Evolutionary conservation across 1,140 invertebrate genomes (phyloP).

Genomic region (Lepidurus arcticus): DNA sequence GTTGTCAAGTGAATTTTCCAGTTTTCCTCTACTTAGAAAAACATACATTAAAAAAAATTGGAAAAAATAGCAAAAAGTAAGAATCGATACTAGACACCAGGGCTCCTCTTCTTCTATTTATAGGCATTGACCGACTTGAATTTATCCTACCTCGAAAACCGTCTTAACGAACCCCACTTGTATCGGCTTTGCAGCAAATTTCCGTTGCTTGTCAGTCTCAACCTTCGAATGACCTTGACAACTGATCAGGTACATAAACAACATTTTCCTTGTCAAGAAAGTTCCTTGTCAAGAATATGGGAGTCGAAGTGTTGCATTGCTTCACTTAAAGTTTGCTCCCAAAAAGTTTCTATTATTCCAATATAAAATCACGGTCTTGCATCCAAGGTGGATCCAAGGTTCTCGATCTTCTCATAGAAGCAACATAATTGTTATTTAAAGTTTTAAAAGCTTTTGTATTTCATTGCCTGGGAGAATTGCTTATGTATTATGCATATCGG

Average conservation of each 20-base stretch:
- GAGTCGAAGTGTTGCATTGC: too few relatives aligned
- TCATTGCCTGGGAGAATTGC: too few relatives aligned
- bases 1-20: constrained; percentile 40
- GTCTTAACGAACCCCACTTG: constrained; percentile 40
- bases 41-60: not conserved
- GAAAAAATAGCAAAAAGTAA: not conserved
- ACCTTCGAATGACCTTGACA: constrained; percentile 42
- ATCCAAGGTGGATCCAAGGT: too few relatives aligned
- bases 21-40: constrained; percentile 13
- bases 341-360: too few relatives aligned
- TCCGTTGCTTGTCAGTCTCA: constrained; percentile 37
- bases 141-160: constrained; percentile 38
- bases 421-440: too few relatives aligned
- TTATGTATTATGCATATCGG: too few relatives aligned
- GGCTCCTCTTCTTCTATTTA: constrained; percentile 25
- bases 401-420: too few relatives aligned
- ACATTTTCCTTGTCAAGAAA: not conserved
- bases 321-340: too few relatives aligned
- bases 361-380: too few relatives aligned
- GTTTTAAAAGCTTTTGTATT: too few relatives aligned
- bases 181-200: constrained; percentile 39
- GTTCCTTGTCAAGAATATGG: too few relatives aligned
- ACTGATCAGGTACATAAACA: constrained; percentile 40
- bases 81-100: not conserved
- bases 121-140: constrained; percentile 40